Conservation (phyloP, 2,797 vertebrate genomes). For the Darevskia nairensis region DNA sequence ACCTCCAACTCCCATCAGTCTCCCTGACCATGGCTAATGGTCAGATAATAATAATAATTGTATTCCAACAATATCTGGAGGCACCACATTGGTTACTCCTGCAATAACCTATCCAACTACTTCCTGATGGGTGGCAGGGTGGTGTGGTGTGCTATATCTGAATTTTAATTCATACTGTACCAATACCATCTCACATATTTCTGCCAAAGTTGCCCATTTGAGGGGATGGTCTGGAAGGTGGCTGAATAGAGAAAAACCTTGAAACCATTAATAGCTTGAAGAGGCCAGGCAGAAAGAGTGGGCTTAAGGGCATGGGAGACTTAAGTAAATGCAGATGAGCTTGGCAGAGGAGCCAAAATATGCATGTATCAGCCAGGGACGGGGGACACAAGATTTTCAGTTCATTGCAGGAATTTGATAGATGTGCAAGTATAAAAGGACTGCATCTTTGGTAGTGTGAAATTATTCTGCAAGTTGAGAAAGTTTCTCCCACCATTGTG, state of each 20-base stretch:
- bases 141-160: not conserved
- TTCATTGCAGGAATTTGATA: not conserved
- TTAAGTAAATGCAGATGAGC: too few relatives aligned
- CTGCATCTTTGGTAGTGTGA: not conserved
- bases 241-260: not conserved
- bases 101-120: not conserved
- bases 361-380: not conserved
- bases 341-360: not conserved
- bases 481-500: not conserved
- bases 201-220: not conserved
- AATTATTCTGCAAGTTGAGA: not conserved
- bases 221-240: not conserved
- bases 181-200: not conserved
- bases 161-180: not conserved
- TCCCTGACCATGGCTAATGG: too few relatives aligned
- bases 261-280: not conserved
- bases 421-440: not conserved
- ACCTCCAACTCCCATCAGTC: too few relatives aligned
- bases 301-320: not conserved
- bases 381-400: not conserved
- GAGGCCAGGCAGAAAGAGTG: not conserved
- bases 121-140: not conserved
- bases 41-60: too few relatives aligned
- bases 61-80: too few relatives aligned
- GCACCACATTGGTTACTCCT: not conserved